These are phyloP conservation scores for Gerris buenoi DNA, from an alignment of 1,140 invertebrate species.

Conservation along the genomic window DNA sequence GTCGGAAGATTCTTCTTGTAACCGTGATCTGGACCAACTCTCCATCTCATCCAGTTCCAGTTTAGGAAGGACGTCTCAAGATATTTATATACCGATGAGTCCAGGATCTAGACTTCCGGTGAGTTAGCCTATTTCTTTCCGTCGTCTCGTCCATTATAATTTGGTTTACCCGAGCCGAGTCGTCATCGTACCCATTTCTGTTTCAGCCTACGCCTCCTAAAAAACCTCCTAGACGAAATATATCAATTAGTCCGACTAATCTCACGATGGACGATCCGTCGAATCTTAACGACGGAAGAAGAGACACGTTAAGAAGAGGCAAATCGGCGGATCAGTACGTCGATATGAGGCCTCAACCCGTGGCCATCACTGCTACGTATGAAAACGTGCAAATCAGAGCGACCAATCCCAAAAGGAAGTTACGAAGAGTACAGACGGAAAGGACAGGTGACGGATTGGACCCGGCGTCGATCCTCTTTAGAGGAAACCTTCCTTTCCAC, in stretches of 20 bases:
- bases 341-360: slow-evolving; percentile 49
- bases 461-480: slow-evolving; percentile 30
- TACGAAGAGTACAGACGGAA: slow-evolving; percentile 38
- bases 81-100: slow-evolving; percentile 38
- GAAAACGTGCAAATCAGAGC: slow-evolving; percentile 54
- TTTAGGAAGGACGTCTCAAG: slow-evolving; percentile 32
- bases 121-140: slow-evolving; percentile 23
- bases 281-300: slow-evolving; percentile 42
- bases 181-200: slow-evolving; percentile 6
- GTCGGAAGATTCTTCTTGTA: slow-evolving; percentile 36
- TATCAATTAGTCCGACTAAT: slow-evolving; percentile 67
- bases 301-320: slow-evolving; percentile 45
- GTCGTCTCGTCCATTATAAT: neutral
- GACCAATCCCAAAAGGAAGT: slow-evolving; percentile 52
- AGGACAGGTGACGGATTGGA: slow-evolving; percentile 41
- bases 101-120: slow-evolving; percentile 30
- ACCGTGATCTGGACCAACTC: slow-evolving; percentile 36
- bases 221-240: slow-evolving; percentile 69
- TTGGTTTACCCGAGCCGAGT: neutral
- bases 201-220: slow-evolving; percentile 66
- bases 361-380: slow-evolving; percentile 54
- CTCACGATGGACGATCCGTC: slow-evolving; percentile 35
- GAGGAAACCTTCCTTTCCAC: slow-evolving; percentile 34
- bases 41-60: slow-evolving; percentile 36
- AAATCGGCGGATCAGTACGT: slow-evolving; percentile 61